These are phyloP conservation scores for Diachasma alloeum DNA, from an alignment of 1,140 invertebrate genomes.

Conservation along the genomic window DNA sequence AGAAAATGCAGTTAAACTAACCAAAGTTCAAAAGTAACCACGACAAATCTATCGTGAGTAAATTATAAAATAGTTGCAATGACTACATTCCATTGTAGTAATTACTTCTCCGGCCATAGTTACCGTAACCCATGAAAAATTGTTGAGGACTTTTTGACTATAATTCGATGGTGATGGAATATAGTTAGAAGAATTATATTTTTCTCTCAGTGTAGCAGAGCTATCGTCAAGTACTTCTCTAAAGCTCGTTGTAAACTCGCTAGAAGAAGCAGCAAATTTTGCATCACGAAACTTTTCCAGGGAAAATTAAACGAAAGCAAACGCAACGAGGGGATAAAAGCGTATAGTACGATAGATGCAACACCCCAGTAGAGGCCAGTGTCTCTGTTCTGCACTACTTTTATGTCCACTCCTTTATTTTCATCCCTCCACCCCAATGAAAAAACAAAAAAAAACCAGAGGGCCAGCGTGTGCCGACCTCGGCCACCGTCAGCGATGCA, in stretches of 20 bases:
- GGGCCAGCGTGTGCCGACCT: background rate
- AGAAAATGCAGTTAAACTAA: no score
- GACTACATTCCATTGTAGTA: no score
- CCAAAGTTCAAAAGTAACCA: no score
- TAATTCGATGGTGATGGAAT: no score
- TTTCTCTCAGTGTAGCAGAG: no score
- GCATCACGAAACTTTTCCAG: background rate
- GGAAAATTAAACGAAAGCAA: background rate
- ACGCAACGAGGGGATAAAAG: background rate
- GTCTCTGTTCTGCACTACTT: background rate
- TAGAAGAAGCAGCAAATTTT: background rate
- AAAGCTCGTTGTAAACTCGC: background rate
- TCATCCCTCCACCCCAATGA: background rate
- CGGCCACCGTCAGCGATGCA: constrained; percentile 20
- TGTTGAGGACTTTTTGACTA: no score
- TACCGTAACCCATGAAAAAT: no score
- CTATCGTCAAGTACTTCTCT: background rate
- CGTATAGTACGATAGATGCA: background rate
- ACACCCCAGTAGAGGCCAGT: background rate
- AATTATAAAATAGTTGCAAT: no score
- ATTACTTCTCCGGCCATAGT: no score
- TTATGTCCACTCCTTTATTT: background rate
- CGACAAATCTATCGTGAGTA: no score
- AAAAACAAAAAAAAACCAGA: background rate
- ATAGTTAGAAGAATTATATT: no score